Evolutionary conservation across 2,797 vertebrate species (phyloP).

Genomic region (Microctenopoma lineatum): DNA sequence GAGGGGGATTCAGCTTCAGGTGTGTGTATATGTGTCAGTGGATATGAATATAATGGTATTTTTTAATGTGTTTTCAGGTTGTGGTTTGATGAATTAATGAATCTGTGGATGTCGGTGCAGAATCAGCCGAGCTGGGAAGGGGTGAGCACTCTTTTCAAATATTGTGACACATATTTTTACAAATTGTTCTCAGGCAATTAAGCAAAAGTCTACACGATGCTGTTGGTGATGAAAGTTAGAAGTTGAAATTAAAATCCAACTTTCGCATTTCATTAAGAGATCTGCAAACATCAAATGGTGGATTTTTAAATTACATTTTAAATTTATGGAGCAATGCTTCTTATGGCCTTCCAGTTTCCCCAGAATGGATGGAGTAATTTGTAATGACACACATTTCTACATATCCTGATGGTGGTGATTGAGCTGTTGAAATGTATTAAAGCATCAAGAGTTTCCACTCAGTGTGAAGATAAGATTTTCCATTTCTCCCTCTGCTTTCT

Average conservation of each 20-base stretch:
- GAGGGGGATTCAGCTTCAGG: conserved; percentile 52
- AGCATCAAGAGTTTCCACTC: conserved; percentile 38
- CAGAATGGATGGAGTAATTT: conserved; percentile 31
- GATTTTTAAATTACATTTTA: conserved; percentile 9
- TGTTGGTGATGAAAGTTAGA: neutral
- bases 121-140: conserved; percentile 98
- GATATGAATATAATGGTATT: conserved; percentile 23
- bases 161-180: neutral
- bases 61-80: conserved; percentile 82
- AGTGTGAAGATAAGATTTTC: conserved; percentile 59
- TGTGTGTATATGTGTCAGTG: conserved; percentile 37
- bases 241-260: conserved; percentile 17
- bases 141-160: conserved; percentile 80
- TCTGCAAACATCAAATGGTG: neutral
- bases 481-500: conserved; percentile 43
- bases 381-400: conserved; percentile 37
- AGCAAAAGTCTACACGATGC: conserved; percentile 8
- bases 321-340: conserved; percentile 29
- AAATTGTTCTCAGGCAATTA: conserved; percentile 12
- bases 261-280: conserved; percentile 24
- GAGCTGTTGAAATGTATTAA: conserved; percentile 37
- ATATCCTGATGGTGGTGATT: conserved; percentile 45
- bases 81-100: conserved; percentile 97
- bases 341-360: conserved; percentile 19
- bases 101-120: conserved; percentile 95